A percentile compares a stretch with the other conserved stretches of the same genome.
phyloP scores from a whole-genome alignment of 1,140 invertebrate species.

The Drosophila neocordata region DNA sequence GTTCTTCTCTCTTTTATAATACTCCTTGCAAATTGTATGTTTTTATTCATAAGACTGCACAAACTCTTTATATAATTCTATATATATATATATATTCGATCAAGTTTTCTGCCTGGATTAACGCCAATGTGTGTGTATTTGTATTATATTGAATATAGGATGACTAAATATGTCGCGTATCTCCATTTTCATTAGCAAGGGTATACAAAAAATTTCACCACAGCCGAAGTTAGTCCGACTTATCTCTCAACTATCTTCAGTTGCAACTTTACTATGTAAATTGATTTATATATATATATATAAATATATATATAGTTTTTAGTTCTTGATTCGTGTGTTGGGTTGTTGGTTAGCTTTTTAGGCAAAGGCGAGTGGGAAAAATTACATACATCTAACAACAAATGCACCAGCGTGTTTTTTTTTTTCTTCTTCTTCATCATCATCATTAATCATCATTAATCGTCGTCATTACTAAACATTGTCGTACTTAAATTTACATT shows the following conservation, averaged over 20 bases:
- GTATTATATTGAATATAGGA: too few relatives aligned
- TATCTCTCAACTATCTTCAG: neutral
- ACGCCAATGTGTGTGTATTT: too few relatives aligned
- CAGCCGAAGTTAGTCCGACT: neutral
- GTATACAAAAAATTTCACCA: neutral
- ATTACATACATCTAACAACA: constrained; percentile 80
- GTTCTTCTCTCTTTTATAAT: neutral
- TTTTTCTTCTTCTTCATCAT: constrained; percentile 23
- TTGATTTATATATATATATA: constrained; percentile 36
- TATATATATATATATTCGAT: too few relatives aligned
- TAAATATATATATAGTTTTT: constrained; percentile 1
- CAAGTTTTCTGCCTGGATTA: too few relatives aligned
- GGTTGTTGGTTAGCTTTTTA: constrained; percentile 46
- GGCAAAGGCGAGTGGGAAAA: constrained; percentile 78
- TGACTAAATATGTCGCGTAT: neutral
- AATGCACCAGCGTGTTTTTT: constrained; percentile 66
- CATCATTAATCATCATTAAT: constrained; percentile 30
- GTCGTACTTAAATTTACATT: constrained; percentile 52
- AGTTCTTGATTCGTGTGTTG: constrained; percentile 28
- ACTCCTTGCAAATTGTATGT: neutral
- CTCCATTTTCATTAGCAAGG: neutral
- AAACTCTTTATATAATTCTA: neutral
- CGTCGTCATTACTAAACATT: constrained; percentile 60
- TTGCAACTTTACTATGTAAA: constrained; percentile 22
- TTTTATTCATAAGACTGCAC: too few relatives aligned